Percentiles rank a stretch among this genome's conserved stretches.
Conservation (phyloP, 2,113 vertebrate species). For the Scytalopus superciliaris region DNA sequence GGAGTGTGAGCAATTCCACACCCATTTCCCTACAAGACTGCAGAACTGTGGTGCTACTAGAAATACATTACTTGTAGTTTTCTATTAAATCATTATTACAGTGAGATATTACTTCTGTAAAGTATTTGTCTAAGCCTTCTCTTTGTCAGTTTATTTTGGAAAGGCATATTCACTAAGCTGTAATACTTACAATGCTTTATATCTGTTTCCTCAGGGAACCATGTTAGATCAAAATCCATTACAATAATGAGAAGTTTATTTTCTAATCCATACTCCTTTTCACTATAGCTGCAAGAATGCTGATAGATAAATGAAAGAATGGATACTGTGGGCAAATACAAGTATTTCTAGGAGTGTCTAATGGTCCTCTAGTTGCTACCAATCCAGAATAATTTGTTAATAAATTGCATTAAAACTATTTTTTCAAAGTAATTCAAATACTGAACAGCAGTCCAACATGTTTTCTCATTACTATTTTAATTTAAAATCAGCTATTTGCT, state of each 20-base stretch:
- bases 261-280: background rate
- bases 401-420: background rate
- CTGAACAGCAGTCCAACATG: background rate
- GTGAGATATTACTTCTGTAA: background rate
- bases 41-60: background rate
- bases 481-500: background rate
- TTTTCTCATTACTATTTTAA: background rate
- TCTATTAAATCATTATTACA: background rate
- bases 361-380: background rate
- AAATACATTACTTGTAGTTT: background rate
- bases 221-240: background rate
- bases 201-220: constrained; percentile 5
- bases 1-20: too few species aligned
- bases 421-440: background rate
- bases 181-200: background rate
- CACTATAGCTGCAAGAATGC: background rate
- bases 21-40: too few species aligned
- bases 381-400: background rate
- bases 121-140: background rate
- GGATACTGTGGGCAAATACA: background rate
- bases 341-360: background rate
- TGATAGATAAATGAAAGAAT: background rate
- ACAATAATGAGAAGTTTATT: background rate
- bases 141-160: constrained; percentile 35
- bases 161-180: constrained; percentile 8